phyloP scores from a whole-genome alignment of 2,113 vertebrate species.

The Ictalurus furcatus region DNA sequence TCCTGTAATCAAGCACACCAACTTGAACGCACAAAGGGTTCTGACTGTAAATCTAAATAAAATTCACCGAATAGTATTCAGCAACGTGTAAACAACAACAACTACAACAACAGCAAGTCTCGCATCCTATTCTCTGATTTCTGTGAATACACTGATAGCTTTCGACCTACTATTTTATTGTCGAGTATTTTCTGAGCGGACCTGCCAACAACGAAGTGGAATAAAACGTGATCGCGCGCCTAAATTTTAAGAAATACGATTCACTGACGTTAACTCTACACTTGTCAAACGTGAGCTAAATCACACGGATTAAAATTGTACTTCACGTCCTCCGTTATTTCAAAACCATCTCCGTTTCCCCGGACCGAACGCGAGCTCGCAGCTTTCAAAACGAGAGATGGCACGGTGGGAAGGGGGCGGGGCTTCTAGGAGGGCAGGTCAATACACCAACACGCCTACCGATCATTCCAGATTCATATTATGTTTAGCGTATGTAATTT shows the following conservation, averaged over 20 bases:
- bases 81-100: neutral
- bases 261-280: too few relatives aligned
- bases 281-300: neutral
- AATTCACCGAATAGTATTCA: neutral
- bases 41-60: neutral
- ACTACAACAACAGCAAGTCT: neutral
- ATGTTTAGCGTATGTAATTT: neutral
- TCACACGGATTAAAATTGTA: neutral
- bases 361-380: neutral
- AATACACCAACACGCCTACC: neutral
- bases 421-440: neutral
- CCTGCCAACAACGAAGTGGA: neutral
- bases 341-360: too few relatives aligned
- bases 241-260: too few relatives aligned
- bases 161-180: neutral
- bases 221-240: neutral
- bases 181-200: neutral
- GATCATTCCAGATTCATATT: neutral
- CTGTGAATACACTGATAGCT: neutral
- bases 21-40: neutral
- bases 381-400: neutral
- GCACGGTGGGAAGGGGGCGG: neutral
- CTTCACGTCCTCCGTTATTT: too few relatives aligned
- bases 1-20: neutral
- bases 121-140: neutral